Conservation (phyloP, 2,113 vertebrate species). For the Tragelaphus scriptus region DNA sequence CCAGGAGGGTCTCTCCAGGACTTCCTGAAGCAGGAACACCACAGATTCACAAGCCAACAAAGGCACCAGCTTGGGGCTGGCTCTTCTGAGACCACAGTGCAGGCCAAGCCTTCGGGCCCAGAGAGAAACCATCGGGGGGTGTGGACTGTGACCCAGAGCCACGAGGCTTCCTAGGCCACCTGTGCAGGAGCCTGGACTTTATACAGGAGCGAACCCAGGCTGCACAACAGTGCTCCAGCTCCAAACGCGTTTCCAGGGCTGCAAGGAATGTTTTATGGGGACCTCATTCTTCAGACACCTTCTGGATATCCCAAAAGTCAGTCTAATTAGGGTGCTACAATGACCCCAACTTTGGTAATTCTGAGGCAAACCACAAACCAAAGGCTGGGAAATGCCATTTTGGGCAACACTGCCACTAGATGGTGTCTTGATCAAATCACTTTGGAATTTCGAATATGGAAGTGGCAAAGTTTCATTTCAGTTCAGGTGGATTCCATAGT, state of each 20-base stretch:
- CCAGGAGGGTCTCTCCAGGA: not conserved
- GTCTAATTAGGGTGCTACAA: fast-evolving
- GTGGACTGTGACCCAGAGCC: not conserved
- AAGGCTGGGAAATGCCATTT: not conserved
- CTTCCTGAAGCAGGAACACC: not conserved
- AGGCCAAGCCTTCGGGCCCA: not conserved
- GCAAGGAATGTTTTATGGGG: not conserved
- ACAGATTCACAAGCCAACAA: not conserved
- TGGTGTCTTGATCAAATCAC: not conserved
- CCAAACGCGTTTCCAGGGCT: fast-evolving
- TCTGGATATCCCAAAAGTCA: not conserved
- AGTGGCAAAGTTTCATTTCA: not conserved
- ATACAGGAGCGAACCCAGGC: not conserved
- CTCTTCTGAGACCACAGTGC: not conserved
- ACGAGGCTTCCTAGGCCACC: too few species aligned
- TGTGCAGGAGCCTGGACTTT: not conserved
- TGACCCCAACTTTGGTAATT: fast-evolving
- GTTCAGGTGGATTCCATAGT: not conserved
- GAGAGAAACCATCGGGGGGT: not conserved
- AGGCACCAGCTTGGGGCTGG: not conserved
- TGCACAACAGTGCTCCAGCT: not conserved
- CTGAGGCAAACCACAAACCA: fast-evolving
- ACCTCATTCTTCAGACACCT: too few species aligned
- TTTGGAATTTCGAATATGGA: not conserved
- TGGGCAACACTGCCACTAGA: not conserved